A percentile compares a stretch with the other conserved stretches of the same genome.
These are phyloP conservation scores for Macaria notata DNA, from an alignment of 2,888 invertebrate genomes.

Conservation along the genomic window DNA sequence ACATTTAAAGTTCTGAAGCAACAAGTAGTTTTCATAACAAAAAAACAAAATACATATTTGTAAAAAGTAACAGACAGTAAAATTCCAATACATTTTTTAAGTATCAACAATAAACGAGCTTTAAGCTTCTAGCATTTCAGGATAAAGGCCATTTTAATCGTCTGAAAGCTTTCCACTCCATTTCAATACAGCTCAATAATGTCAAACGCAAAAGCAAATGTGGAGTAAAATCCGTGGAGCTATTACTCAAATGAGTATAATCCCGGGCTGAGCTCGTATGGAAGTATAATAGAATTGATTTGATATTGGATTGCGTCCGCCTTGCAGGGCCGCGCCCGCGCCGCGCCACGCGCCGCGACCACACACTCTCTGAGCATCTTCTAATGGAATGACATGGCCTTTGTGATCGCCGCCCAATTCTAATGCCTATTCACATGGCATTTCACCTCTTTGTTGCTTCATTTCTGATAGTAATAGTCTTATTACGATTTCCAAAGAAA, in stretches of 20 bases:
- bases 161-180: conserved; percentile 5
- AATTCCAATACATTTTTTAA: not conserved
- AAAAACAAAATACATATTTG: no score
- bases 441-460: conserved; percentile 80
- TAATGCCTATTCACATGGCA: conserved; percentile 82
- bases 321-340: conserved; percentile 66
- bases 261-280: conserved; percentile 45
- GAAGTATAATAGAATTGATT: conserved; percentile 74
- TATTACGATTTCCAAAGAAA: conserved; percentile 74
- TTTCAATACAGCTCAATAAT: conserved; percentile 3
- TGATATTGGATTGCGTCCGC: conserved; percentile 69
- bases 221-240: conserved; percentile 23
- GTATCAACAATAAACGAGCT: not conserved
- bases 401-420: conserved; percentile 81
- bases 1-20: no score
- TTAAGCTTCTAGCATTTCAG: not conserved
- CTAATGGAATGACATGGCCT: conserved; percentile 81
- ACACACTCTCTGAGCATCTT: conserved; percentile 78
- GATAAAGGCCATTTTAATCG: conserved; percentile 1
- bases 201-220: conserved; percentile 17
- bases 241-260: conserved; percentile 44
- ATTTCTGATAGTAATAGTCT: conserved; percentile 80
- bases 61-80: not conserved
- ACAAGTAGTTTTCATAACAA: no score
- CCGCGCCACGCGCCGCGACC: conserved; percentile 74